A percentile compares a stretch with the other conserved stretches of the same genome.
phyloP scores from a whole-genome alignment of 2,797 vertebrate genomes.

The Capromys pilorides region DNA sequence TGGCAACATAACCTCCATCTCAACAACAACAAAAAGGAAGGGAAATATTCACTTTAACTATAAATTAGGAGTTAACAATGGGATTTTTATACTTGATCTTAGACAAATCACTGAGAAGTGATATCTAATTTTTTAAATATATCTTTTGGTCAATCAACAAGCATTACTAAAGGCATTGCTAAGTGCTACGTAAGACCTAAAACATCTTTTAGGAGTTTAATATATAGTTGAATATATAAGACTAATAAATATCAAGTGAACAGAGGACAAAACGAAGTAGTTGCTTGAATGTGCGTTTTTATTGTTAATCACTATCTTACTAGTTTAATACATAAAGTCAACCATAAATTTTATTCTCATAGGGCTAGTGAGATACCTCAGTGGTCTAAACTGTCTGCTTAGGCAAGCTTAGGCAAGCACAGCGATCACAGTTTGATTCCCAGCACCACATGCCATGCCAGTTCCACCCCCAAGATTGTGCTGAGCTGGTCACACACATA shows the following conservation, averaged over 20 bases:
- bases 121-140: neutral
- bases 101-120: neutral
- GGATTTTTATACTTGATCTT: neutral
- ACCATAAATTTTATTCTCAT: conserved; percentile 21
- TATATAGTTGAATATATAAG: neutral
- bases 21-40: neutral
- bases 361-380: no score
- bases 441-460: no score
- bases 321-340: neutral
- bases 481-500: no score
- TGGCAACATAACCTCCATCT: neutral
- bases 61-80: neutral
- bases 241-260: conserved; percentile 21
- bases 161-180: neutral
- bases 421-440: no score
- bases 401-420: no score
- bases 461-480: no score
- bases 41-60: neutral
- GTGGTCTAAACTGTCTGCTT: no score
- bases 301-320: conserved; percentile 36
- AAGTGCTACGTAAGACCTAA: neutral
- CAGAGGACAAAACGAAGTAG: neutral
- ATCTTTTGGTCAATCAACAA: neutral
- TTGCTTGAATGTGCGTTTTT: conserved; percentile 40
- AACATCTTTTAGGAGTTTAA: neutral